These are phyloP conservation scores for Drosophila ficusphila DNA, from an alignment of 1,140 invertebrate genomes.

Conservation along the genomic window DNA sequence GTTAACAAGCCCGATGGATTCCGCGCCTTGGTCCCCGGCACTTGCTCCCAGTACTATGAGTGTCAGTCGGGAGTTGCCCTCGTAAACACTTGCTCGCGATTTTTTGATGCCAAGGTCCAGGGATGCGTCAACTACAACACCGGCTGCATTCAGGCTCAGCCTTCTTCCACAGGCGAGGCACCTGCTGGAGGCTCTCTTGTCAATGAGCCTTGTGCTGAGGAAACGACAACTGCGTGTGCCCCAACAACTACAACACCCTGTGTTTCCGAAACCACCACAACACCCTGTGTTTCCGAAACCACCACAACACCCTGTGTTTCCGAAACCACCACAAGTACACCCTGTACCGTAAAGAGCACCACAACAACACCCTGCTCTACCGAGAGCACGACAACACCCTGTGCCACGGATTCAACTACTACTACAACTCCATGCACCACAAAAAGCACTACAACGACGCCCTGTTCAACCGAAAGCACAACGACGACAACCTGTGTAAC, in stretches of 20 bases:
- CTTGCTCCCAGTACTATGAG: constrained; percentile 72
- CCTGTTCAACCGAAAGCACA: neutral
- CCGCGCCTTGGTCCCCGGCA: constrained; percentile 70
- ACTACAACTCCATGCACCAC: constrained; percentile 1
- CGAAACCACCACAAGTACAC: constrained; percentile 5
- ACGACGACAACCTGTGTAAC: neutral
- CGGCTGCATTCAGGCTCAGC: constrained; percentile 50
- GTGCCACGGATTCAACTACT: neutral
- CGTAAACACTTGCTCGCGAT: constrained; percentile 55
- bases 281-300: constrained; percentile 9
- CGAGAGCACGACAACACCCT: constrained; percentile 15
- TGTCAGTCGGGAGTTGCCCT: constrained; percentile 57
- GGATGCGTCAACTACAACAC: constrained; percentile 69
- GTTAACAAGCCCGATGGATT: constrained; percentile 60
- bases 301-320: constrained; percentile 22
- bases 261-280: neutral
- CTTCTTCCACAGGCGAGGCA: neutral
- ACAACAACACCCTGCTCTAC: neutral
- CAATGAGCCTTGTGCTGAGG: constrained; percentile 23
- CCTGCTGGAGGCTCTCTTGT: neutral
- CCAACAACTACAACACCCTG: constrained; percentile 21
- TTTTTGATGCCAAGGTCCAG: constrained; percentile 57
- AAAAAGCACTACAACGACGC: constrained; percentile 5
- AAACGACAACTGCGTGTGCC: constrained; percentile 35
- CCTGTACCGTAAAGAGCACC: constrained; percentile 13